Percentiles rank a stretch among this genome's conserved stretches.
Evolutionary conservation across 2,888 invertebrate genomes (phyloP).

Genomic region (Lepidonotus clava): DNA sequence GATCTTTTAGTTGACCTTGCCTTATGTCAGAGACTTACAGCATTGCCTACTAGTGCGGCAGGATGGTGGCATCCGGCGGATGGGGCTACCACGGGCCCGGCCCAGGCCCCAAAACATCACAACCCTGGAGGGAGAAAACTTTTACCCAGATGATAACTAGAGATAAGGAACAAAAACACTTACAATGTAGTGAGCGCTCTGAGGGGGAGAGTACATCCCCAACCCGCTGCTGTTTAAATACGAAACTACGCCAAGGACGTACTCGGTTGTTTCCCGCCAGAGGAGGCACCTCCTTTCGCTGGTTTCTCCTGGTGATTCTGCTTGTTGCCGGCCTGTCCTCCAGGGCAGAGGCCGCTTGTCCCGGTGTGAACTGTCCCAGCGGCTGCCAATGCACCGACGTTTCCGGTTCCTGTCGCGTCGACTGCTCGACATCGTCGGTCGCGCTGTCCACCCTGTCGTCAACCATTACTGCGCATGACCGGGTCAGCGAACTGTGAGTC

Average conservation of each 20-base stretch:
- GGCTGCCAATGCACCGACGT: not conserved
- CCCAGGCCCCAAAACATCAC: not conserved
- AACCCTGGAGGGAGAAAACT: not conserved
- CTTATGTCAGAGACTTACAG: not conserved
- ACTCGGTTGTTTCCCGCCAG: not conserved
- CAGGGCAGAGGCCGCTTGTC: not conserved
- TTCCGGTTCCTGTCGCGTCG: not conserved
- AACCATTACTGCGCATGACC: not conserved
- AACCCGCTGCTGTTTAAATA: not conserved
- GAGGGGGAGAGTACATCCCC: not conserved
- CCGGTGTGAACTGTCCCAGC: not conserved
- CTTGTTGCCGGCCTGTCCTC: not conserved
- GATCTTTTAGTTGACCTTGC: not conserved
- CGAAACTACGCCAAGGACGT: not conserved
- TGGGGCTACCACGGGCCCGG: not conserved
- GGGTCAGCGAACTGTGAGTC: not conserved
- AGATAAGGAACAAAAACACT: not conserved
- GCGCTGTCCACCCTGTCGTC: not conserved
- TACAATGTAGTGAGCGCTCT: not conserved
- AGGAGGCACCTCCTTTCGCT: not conserved
- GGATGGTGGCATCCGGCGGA: not conserved
- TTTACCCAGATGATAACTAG: too few species aligned
- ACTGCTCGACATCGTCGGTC: not conserved
- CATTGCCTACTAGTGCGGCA: not conserved
- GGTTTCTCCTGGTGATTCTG: not conserved